phyloP scores from a whole-genome alignment of 2,113 vertebrate species.

The Microcebus griseorufus region DNA sequence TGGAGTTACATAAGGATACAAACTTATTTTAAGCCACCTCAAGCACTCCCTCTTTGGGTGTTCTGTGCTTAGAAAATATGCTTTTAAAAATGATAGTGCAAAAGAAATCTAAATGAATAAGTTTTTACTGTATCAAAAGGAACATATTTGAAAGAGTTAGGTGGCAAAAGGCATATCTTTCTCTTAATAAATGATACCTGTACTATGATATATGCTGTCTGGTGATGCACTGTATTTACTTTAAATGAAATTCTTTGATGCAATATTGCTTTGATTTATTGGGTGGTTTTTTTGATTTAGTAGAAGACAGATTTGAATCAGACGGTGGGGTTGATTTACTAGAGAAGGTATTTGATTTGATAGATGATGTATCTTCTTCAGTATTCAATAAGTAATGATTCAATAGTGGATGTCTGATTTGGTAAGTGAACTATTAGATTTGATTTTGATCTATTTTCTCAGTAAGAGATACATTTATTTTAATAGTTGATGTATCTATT shows the following conservation, averaged over 20 bases:
- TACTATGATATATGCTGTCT: slow-evolving; percentile 69
- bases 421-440: slow-evolving; percentile 84
- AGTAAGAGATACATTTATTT: slow-evolving; percentile 85
- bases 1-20: not conserved
- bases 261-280: slow-evolving; percentile 81
- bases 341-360: slow-evolving; percentile 81
- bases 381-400: slow-evolving; percentile 85
- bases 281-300: slow-evolving; percentile 82
- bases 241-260: slow-evolving; percentile 81
- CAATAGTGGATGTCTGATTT: slow-evolving; percentile 84
- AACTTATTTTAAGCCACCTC: slow-evolving; percentile 13
- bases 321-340: slow-evolving; percentile 84
- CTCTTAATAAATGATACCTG: slow-evolving; percentile 78
- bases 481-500: slow-evolving; percentile 85
- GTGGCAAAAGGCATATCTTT: slow-evolving; percentile 61
- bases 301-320: slow-evolving; percentile 78
- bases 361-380: slow-evolving; percentile 84
- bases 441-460: slow-evolving; percentile 87
- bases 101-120: not conserved
- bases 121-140: not conserved
- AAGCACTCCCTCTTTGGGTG: not conserved
- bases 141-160: not conserved
- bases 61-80: slow-evolving; percentile 40
- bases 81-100: not conserved
- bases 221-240: slow-evolving; percentile 74